Evolutionary conservation across 2,113 vertebrate genomes (phyloP).

Genomic region (Anseranas semipalmata): DNA sequence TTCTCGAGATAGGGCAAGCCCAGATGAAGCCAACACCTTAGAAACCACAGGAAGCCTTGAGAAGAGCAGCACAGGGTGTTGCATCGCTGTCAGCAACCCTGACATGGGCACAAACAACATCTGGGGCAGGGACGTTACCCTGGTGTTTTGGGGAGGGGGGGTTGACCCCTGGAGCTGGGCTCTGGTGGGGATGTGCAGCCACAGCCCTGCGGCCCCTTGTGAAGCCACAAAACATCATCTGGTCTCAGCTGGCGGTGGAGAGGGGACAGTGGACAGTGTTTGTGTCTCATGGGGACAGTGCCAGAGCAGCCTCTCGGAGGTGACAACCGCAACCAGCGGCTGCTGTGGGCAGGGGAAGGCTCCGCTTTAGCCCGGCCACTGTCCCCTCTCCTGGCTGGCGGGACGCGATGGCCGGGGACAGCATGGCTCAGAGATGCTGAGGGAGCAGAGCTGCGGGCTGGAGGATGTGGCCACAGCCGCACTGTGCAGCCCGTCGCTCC

Average conservation of each 20-base stretch:
- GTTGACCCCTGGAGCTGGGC: fast-evolving
- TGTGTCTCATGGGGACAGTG: neutral
- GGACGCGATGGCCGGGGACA: neutral
- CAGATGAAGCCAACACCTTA: neutral
- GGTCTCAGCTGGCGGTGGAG: fast-evolving
- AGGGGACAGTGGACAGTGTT: too few species aligned
- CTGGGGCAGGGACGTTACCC: too few species aligned
- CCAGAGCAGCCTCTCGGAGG: neutral
- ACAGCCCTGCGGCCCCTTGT: fast-evolving
- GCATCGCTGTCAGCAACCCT: neutral
- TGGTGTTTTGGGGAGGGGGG: too few species aligned
- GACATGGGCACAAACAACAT: neutral
- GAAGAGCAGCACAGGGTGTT: fast-evolving
- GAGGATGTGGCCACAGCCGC: neutral
- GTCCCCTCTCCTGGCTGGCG: neutral
- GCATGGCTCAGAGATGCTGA: fast-evolving
- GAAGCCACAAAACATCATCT: neutral
- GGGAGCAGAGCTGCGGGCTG: neutral
- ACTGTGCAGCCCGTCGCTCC: fast-evolving
- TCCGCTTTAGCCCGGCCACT: neutral
- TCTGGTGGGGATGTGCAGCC: fast-evolving
- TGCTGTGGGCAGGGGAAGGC: neutral
- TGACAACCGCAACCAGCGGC: neutral
- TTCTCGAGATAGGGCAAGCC: fast-evolving
- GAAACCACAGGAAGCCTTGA: neutral